Base-by-base conservation (phyloP, 2,888 invertebrate genomes). In the Diarsia dahlii region DNA sequence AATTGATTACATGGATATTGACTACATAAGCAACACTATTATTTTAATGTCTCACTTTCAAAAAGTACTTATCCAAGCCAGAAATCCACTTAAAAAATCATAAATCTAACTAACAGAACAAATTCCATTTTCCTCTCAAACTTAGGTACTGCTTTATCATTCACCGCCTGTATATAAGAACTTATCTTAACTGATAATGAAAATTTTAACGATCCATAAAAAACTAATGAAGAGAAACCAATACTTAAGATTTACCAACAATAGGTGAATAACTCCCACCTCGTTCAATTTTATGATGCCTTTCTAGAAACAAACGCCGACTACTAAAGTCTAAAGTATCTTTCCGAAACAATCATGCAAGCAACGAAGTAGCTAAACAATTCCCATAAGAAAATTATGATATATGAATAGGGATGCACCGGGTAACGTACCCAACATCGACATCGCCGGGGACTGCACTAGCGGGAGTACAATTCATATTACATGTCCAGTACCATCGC, bases 401-500 rank as follows among this genome's bases (percentile, higher is more conserved):
- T 87, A 87, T 85, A 87, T 87, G 88, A 88, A 88, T 79, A 79
- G 82, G 79, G 81, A 79, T 85, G 78, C 75, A 65, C 65, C 23
- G 63, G 68, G 67, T 76, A 87, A 81, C 70, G 68, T 81, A 75
- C 74, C 70, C 70, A 78, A 85, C 87, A 80, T 87, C 89, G 84
- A 88, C 85, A 88, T 86, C 87, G 74, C 62, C 67, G 80, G 80
- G 79, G 81, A 80, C 92, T 89, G 83, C 91, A 91, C 92, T 91
- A 92, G 87, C 87, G 81, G 87, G 85, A 87, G 90, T 92, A 95
- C 94, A 93, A 94, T 94, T 94, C 94, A 95, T 95, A 95, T 94
- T 94, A 93, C 94, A 92, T 95, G 95, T 94, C 95, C 95, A 93
- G 93, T 90, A 91, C 90, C 79, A 73, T 89, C 95, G 95, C 96